phyloP scores from a whole-genome alignment of 2,113 vertebrate genomes.

The Sorex araneus region DNA sequence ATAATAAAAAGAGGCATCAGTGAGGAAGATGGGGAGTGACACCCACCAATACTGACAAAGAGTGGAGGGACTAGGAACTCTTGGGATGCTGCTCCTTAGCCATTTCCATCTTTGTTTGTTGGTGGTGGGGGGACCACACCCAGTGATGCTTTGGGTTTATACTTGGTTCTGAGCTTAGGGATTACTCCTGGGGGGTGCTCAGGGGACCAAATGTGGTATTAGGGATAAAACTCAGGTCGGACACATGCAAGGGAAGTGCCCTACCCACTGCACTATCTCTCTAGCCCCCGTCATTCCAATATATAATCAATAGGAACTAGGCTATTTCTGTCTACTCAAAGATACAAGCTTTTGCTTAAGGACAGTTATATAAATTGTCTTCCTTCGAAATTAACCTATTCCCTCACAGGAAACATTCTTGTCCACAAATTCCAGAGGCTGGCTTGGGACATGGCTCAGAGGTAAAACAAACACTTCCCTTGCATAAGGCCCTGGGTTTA shows the following conservation, averaged over 20 bases:
- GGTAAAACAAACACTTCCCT: too few relatives aligned
- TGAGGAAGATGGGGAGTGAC: not conserved
- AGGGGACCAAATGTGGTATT: too few relatives aligned
- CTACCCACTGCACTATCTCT: too few relatives aligned
- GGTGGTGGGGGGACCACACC: too few relatives aligned
- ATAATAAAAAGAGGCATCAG: not conserved
- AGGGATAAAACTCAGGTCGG: too few relatives aligned
- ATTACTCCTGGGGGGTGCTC: too few relatives aligned
- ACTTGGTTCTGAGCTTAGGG: too few relatives aligned
- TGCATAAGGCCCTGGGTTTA: too few relatives aligned
- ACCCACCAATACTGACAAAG: not conserved
- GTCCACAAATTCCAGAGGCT: conserved; percentile 27
- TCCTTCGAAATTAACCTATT: conserved; percentile 47
- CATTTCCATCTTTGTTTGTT: not conserved
- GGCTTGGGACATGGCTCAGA: not conserved
- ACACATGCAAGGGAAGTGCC: too few relatives aligned
- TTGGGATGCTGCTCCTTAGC: not conserved
- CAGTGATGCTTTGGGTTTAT: too few relatives aligned
- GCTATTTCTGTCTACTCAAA: conserved; percentile 32
- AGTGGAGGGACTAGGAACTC: not conserved
- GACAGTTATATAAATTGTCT: conserved; percentile 46
- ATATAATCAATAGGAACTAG: conserved; percentile 6
- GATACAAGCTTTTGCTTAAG: not conserved
- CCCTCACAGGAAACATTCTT: conserved; percentile 28
- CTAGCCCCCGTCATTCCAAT: too few relatives aligned